Percentiles rank a stretch among this genome's conserved stretches.
Conservation (phyloP, 2,113 vertebrate genomes). For the Nycticebus coucang region DNA sequence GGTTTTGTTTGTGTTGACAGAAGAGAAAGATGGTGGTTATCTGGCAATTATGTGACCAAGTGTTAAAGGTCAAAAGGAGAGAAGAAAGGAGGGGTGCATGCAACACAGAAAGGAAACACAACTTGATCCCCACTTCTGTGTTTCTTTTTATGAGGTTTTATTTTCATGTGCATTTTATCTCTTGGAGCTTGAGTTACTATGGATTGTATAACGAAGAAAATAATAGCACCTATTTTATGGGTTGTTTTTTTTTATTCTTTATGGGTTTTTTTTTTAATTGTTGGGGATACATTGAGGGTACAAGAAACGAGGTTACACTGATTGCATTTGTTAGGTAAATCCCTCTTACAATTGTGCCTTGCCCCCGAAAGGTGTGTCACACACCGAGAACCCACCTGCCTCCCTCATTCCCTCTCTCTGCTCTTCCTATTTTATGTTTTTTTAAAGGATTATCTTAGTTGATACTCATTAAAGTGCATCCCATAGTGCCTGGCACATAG, state of each 20-base stretch:
- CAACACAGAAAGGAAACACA: neutral
- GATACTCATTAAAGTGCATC: no score
- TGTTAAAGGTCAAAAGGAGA: rapidly evolving
- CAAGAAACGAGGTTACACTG: no score
- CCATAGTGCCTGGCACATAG: neutral
- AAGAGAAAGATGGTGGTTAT: rapidly evolving
- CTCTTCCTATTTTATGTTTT: no score
- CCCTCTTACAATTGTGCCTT: no score
- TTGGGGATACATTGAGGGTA: no score
- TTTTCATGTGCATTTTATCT: neutral
- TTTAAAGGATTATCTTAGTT: neutral
- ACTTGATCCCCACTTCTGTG: neutral
- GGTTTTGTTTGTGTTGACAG: neutral
- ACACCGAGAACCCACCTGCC: no score
- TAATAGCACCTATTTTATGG: no score
- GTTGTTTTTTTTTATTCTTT: no score
- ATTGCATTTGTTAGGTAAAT: no score
- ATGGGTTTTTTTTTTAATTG: no score
- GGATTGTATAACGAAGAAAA: neutral
- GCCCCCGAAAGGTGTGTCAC: no score
- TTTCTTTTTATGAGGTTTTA: neutral
- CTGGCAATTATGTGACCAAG: neutral
- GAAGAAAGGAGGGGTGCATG: neutral
- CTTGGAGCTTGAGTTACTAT: neutral
- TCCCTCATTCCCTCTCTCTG: no score